Evolutionary conservation across 2,113 vertebrate genomes (phyloP).

Genomic region (Grallaria varia): DNA sequence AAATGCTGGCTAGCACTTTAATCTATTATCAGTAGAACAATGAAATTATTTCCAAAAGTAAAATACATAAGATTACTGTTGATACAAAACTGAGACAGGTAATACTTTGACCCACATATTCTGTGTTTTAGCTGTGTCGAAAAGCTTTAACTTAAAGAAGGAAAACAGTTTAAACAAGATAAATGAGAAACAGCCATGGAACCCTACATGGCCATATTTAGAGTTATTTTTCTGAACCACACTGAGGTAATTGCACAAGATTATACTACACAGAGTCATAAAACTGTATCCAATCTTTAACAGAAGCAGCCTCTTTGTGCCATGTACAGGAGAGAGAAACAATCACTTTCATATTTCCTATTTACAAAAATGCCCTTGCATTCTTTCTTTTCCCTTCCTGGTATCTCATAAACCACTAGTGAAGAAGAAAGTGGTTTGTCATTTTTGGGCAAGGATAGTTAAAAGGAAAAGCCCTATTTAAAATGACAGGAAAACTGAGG

Average conservation of each 20-base stretch:
- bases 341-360: background rate
- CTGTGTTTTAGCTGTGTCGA: background rate
- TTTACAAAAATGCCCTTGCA: background rate
- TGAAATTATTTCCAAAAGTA: background rate
- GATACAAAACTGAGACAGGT: background rate
- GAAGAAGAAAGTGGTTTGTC: background rate
- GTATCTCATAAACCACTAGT: conserved; percentile 23
- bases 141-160: background rate
- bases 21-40: background rate
- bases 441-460: background rate
- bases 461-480: background rate
- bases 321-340: background rate
- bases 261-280: background rate
- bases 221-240: conserved; percentile 43
- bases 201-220: background rate
- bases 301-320: background rate
- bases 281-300: conserved; percentile 25
- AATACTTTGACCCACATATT: background rate
- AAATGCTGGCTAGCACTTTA: background rate
- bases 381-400: background rate
- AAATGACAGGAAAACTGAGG: conserved; percentile 1
- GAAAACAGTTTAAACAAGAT: background rate
- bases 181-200: conserved; percentile 17
- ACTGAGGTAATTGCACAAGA: conserved; percentile 37
- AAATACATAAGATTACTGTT: background rate